Conservation (phyloP, 2,888 invertebrate genomes). For the Aleiodes testaceus region DNA sequence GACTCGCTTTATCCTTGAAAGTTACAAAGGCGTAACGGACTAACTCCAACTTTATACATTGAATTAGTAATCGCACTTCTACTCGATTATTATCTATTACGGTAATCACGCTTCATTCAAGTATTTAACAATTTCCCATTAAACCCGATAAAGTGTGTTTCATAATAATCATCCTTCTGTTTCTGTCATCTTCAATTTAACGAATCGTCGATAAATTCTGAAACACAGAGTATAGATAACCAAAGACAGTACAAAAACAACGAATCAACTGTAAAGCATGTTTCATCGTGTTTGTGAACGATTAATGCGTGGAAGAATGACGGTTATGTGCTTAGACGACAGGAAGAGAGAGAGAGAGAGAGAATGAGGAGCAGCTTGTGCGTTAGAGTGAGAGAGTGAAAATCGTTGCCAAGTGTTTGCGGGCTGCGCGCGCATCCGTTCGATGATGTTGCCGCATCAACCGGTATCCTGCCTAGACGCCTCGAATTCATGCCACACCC, state of each 20-base stretch:
- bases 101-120: constrained; percentile 6
- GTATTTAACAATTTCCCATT: not conserved
- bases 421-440: constrained; percentile 69
- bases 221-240: not conserved
- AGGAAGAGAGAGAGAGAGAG: constrained; percentile 33
- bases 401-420: constrained; percentile 29
- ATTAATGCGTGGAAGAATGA: constrained; percentile 58
- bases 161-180: not conserved
- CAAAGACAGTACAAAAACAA: not conserved
- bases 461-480: constrained; percentile 56
- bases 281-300: constrained; percentile 11
- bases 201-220: not conserved
- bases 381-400: constrained; percentile 38
- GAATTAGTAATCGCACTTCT: constrained; percentile 23
- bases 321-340: constrained; percentile 48
- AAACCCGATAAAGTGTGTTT: not conserved
- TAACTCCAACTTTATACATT: constrained; percentile 23
- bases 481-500: constrained; percentile 65
- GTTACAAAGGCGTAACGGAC: constrained; percentile 64
- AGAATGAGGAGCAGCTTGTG: constrained; percentile 33
- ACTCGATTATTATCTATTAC: constrained; percentile 35
- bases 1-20: constrained; percentile 70
- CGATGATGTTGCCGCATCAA: constrained; percentile 68
- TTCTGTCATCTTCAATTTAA: not conserved
- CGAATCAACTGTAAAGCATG: not conserved